Conservation (phyloP, 92 coral and sea anemone genomes). For the Scolanthus callimorphus region DNA sequence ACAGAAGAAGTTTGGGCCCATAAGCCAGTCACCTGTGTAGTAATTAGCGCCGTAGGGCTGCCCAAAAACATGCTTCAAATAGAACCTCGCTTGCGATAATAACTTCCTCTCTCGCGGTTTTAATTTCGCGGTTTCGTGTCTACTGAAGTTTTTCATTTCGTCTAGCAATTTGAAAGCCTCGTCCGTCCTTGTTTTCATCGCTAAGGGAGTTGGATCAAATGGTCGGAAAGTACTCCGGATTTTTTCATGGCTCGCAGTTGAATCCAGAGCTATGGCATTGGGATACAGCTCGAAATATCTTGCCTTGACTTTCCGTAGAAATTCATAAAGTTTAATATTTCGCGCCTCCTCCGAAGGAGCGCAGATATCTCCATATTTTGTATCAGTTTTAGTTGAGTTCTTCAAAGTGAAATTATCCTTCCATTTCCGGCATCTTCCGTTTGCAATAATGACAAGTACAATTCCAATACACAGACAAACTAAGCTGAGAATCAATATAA, state of each 20-base stretch:
- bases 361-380: conserved; percentile 19
- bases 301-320: conserved; percentile 51
- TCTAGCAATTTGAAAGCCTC: conserved; percentile 44
- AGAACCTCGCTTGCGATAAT: conserved; percentile 70
- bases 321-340: conserved; percentile 45
- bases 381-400: not conserved
- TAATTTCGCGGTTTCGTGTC: conserved; percentile 24
- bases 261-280: conserved; percentile 21
- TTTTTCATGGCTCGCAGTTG: conserved; percentile 14
- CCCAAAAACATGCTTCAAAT: conserved; percentile 65
- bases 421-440: conserved; percentile 28
- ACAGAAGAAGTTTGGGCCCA: conserved; percentile 87
- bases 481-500: conserved; percentile 55
- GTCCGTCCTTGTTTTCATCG: conserved; percentile 67
- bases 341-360: conserved; percentile 68
- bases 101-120: conserved; percentile 73
- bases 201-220: conserved; percentile 55
- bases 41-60: conserved; percentile 65
- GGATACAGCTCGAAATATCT: conserved; percentile 51
- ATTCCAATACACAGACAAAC: conserved; percentile 60
- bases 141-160: conserved; percentile 40
- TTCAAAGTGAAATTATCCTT: not conserved
- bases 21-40: conserved; percentile 80
- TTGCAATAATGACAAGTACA: conserved; percentile 45
- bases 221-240: conserved; percentile 45